Conservation (phyloP, 2,113 vertebrate species). For the Sigmodon hispidus region DNA sequence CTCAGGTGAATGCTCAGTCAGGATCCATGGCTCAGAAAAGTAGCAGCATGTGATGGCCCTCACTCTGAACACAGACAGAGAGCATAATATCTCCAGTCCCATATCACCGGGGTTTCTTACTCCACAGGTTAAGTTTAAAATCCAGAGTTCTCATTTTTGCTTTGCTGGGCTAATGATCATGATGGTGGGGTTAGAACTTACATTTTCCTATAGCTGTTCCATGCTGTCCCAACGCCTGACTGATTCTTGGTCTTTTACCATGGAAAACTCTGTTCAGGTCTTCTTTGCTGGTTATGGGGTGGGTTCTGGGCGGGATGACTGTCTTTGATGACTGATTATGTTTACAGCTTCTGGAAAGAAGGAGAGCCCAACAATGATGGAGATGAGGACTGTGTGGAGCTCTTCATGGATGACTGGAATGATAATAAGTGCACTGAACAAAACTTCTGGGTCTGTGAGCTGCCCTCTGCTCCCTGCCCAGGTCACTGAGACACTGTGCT, state of each 20-base stretch:
- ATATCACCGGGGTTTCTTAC: background rate
- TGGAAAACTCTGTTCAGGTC: too few relatives aligned
- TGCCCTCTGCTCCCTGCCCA: background rate
- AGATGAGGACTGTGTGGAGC: conserved; percentile 48
- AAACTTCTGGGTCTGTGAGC: conserved; percentile 30
- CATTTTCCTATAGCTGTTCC: background rate
- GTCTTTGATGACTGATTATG: background rate
- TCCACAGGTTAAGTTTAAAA: too few relatives aligned
- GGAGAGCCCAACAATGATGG: conserved; percentile 59
- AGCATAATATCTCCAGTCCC: background rate
- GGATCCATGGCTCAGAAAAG: fast-evolving
- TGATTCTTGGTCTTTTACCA: too few relatives aligned
- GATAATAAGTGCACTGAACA: background rate
- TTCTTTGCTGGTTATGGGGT: background rate
- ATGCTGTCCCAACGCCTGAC: too few relatives aligned
- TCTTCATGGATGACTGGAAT: background rate
- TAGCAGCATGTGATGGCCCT: fast-evolving
- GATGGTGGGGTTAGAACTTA: background rate
- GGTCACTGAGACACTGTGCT: background rate
- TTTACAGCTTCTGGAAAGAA: conserved; percentile 68
- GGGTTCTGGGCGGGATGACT: background rate
- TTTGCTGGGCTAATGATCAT: background rate
- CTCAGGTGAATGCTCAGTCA: conserved; percentile 56
- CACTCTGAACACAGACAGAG: fast-evolving
- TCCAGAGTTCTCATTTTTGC: background rate